Evolutionary conservation across 2,888 invertebrate species (phyloP), one percentile per base, ranked within the genome.

Genomic region (Opisthograptis luteolata): DNA sequence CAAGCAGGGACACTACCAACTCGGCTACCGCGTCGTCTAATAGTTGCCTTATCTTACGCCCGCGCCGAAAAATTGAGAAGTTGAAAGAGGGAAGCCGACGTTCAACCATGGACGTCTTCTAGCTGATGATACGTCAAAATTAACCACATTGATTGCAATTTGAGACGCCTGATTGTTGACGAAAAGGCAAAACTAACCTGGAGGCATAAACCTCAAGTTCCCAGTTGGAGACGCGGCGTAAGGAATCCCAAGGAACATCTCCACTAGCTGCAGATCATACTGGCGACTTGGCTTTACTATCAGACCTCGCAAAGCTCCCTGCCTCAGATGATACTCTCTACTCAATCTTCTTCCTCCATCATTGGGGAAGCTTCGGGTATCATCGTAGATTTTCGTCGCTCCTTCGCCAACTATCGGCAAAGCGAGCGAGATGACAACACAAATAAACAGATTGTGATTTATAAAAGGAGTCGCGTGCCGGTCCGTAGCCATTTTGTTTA

Each of bases 191-290:
- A 3, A 35, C 54, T 76, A 73, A 93, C 94, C 95, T 59, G 97
- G 97, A 20, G 97, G 96, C 93, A 97, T 96, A 80, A 97, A 97
- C 48, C 97, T 92, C 39, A 95, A 88, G 47, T 87, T 92, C 3
- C 94, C 95, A 3, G 94, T 92, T 0, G 96, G 96, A 6, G 96
- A 93, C 22, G 95, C 95, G 2, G 96, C 96, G 82, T 96, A 96
- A 2, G 96, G 96, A 64, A 96, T 92, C 1, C 96, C 96, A 42
- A 94, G 85, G 75, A 94, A 96, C 77, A 95, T 94, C 75, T 95
- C 95, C 54, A 96, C 94, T 17, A 88, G 86, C 65, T 92, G 92
- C 47, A 95, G 76, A 22, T 93, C 92, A 43, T 92, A 92, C 62
- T 93, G 92, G 24, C 92, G 83, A 60, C 92, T 92, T 2, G 94